Conservation (phyloP, 2,113 vertebrate genomes). For the Amphiprion percula region DNA sequence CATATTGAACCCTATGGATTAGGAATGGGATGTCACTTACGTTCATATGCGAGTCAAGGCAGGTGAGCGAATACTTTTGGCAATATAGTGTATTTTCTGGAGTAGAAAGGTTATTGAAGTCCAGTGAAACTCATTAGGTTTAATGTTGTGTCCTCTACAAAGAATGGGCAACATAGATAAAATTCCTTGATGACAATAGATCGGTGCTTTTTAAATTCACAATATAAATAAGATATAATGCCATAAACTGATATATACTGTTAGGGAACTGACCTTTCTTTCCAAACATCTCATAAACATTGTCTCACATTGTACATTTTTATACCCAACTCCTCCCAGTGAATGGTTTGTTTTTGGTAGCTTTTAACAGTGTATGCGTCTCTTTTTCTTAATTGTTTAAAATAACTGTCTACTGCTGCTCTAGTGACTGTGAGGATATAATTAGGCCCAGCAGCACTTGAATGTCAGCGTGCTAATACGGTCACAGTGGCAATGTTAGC, state of each 20-base stretch:
- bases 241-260: background rate
- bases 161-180: background rate
- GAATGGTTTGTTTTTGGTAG: too few species aligned
- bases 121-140: background rate
- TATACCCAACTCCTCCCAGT: background rate
- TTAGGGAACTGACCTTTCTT: background rate
- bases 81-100: background rate
- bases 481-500: too few species aligned
- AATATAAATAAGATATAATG: background rate
- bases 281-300: background rate
- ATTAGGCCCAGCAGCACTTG: too few species aligned
- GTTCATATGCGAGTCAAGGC: too few species aligned
- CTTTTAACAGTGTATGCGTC: too few species aligned
- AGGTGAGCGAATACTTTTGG: too few species aligned
- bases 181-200: background rate
- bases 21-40: too few species aligned
- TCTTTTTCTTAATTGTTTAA: too few species aligned
- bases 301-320: background rate
- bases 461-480: too few species aligned
- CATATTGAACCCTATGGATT: too few species aligned
- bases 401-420: too few species aligned
- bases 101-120: slow-evolving; percentile 17
- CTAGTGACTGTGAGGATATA: too few species aligned
- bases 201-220: background rate
- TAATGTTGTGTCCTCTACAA: background rate